A percentile compares a stretch with the other conserved stretches of the same genome.
These are phyloP conservation scores for Hydrozoanthus gracilis DNA, from an alignment of 92 coral and sea anemone genomes.

Conservation along the genomic window DNA sequence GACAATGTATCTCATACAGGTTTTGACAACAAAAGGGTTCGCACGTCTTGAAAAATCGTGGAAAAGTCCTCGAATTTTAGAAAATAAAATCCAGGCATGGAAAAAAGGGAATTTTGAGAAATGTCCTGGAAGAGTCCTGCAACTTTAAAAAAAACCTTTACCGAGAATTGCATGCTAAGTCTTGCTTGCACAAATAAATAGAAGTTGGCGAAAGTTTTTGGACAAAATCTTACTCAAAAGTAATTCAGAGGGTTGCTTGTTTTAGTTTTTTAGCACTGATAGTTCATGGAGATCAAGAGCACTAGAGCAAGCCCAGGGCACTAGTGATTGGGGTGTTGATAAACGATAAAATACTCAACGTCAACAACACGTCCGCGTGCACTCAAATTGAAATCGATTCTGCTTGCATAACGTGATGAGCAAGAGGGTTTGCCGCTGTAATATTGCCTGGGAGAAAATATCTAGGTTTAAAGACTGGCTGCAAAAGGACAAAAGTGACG, in stretches of 20 bases:
- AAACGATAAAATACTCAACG: background rate
- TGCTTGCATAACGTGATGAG: background rate
- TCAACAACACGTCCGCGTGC: background rate
- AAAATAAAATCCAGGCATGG: too few species aligned
- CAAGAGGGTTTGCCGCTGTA: constrained; percentile 19
- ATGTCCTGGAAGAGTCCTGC: background rate
- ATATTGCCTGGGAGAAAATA: constrained; percentile 19
- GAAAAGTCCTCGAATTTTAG: background rate
- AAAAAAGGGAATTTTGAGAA: background rate
- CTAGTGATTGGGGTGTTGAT: background rate
- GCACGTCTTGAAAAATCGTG: background rate
- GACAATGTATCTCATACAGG: too few species aligned
- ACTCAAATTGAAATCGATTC: background rate
- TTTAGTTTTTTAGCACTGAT: background rate
- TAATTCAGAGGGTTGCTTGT: too few species aligned
- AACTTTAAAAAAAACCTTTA: background rate
- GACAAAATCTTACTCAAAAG: background rate
- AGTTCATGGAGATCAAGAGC: background rate
- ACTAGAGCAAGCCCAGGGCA: background rate
- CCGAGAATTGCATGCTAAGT: background rate
- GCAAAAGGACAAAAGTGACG: background rate
- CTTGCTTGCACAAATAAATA: background rate
- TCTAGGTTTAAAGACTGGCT: constrained; percentile 10
- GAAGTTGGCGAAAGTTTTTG: background rate
- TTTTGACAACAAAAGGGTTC: background rate